These are phyloP conservation scores for Pimephales promelas DNA, from an alignment of 2,113 vertebrate genomes.

Conservation along the genomic window DNA sequence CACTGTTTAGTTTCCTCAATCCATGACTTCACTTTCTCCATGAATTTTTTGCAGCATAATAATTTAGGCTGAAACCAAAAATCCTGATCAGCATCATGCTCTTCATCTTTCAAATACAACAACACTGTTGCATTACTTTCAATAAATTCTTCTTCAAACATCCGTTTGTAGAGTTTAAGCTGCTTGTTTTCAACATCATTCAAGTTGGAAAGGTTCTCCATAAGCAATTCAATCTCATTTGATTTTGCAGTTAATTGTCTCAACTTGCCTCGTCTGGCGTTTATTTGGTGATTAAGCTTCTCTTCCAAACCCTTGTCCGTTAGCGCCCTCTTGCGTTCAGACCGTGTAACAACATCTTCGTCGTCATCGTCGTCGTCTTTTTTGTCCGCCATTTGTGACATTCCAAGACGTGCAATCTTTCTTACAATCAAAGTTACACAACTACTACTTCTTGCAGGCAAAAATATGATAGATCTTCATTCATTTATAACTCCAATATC, in stretches of 20 bases:
- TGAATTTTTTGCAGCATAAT: neutral
- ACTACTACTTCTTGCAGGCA: too few species aligned
- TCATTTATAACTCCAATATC: too few species aligned
- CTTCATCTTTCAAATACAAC: neutral
- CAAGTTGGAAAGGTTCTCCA: neutral
- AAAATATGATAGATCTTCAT: too few species aligned
- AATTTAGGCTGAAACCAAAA: slow-evolving; percentile 8
- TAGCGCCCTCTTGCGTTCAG: neutral
- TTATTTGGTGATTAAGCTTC: neutral
- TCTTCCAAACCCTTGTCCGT: neutral
- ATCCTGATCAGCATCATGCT: neutral
- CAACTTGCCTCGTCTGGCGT: neutral
- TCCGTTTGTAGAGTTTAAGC: neutral
- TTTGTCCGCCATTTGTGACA: too few species aligned
- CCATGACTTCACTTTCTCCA: neutral
- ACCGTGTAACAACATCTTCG: neutral
- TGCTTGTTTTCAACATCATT: neutral
- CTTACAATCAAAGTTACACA: too few species aligned
- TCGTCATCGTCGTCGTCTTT: neutral
- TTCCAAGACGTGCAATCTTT: too few species aligned
- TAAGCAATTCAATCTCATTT: neutral
- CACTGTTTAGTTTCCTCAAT: neutral
- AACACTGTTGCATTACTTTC: neutral
- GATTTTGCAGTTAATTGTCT: neutral
- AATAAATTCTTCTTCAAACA: neutral